Base-by-base conservation (phyloP, 2,888 invertebrate species). In the Acheta domesticus region DNA sequence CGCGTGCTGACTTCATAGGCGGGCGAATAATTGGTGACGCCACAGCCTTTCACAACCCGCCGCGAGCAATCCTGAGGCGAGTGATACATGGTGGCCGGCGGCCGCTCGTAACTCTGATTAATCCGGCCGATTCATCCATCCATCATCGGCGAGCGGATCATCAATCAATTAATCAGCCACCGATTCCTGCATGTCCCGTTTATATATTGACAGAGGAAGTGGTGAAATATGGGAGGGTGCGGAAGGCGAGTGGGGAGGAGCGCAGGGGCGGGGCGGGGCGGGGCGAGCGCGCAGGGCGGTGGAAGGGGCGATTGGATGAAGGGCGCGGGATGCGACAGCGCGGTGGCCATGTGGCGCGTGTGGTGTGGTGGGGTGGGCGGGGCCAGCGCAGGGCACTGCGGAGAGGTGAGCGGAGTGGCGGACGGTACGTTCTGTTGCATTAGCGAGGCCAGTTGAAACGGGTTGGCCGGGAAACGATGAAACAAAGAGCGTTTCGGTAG, bases 121-220 rank as follows among this genome's bases (percentile, higher is more conserved):
- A 62, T 62, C 62, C 62, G 62, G n/a, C 62, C 62, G 62, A 11
- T 62, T 62, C 62, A n/a, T 62, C 62, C 62, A 62, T 62, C 62
- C 62, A 62, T 62, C 62, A 62, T 62, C 62, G 16, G n/a, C 16
- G 16, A 12, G 14, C 62, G 62, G 62, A 12, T 62, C 62, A 62
- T 62, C 62, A 62, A 62, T 62, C 62, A 62, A 62, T 62, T 62
- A 62, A 62, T 62, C 62, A 62, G 62, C 62, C 62, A n/a, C 62
- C 62, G 62, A 62, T 62, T 62, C 62, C 62, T 62, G 16, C 62
- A 11, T 12, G 62, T 62, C 62, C n/a, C 62, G 62, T n/a, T 62
- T n/a, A 62, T 62, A 62, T 62, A 62, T 62, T 62, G 62, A 62
- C 62, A 62, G 62, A 62, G 62, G 62, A 62, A 62, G 62, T 62